phyloP scores from a whole-genome alignment of 2,888 invertebrate genomes.

The Pollenia griseotomentosa region DNA sequence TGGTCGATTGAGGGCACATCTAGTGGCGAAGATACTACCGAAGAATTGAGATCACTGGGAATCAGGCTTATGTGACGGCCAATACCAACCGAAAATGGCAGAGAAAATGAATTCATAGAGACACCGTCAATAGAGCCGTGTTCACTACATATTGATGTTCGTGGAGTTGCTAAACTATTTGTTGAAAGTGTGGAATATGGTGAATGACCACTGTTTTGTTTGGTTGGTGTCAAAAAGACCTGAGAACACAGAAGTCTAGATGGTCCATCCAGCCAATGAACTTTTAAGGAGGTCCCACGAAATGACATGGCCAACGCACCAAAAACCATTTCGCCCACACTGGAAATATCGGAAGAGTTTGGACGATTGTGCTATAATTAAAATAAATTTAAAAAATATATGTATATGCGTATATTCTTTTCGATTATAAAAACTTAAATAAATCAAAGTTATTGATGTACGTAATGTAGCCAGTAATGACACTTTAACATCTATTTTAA shows the following conservation, averaged over 20 bases:
- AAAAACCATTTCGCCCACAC: conserved; percentile 96
- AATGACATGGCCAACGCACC: conserved; percentile 95
- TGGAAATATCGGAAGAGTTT: conserved; percentile 87
- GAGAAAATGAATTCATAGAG: conserved; percentile 83
- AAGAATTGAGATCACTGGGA: conserved; percentile 75
- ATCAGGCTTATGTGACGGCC: conserved; percentile 79
- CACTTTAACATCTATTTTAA: too few relatives aligned
- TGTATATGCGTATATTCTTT: too few relatives aligned
- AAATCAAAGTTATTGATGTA: too few relatives aligned
- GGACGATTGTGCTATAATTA: conserved; percentile 87
- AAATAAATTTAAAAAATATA: background rate
- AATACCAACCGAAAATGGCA: conserved; percentile 80
- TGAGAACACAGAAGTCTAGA: conserved; percentile 86
- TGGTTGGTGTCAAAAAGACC: conserved; percentile 86
- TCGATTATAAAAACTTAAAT: too few relatives aligned
- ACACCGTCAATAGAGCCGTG: conserved; percentile 82
- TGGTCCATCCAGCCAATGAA: conserved; percentile 85
- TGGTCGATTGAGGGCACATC: conserved; percentile 81
- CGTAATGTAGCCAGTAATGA: too few relatives aligned
- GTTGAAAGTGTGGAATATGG: conserved; percentile 81
- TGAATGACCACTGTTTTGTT: conserved; percentile 72
- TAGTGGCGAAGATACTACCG: conserved; percentile 79
- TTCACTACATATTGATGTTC: conserved; percentile 82
- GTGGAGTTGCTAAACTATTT: conserved; percentile 79
- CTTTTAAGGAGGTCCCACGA: conserved; percentile 94